Base-by-base conservation (phyloP, 2,888 invertebrate species). In the Ferdinandea cuprea region DNA sequence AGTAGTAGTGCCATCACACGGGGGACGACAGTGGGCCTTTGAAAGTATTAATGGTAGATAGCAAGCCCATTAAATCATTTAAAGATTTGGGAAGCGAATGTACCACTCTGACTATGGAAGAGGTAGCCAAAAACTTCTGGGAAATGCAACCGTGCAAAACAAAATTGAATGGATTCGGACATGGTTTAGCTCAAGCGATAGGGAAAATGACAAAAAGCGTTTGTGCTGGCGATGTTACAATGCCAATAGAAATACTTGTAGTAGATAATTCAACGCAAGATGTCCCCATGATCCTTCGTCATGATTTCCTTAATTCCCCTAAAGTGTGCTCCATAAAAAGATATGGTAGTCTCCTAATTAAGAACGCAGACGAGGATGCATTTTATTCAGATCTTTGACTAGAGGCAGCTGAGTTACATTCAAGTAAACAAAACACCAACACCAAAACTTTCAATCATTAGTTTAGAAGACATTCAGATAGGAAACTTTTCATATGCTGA, bases 81-180 rank as follows among this genome's bases (percentile, higher is more conserved):
- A n/a, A 71, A n/a, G 52, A 71, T 35, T 46, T 61, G 3, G 69
- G 42, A 21, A 71, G 71, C 42, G 59, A 77, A 13, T 77, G 61
- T 54, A 59, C 71, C 2, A 68, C 71, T 1, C 56, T 74, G 11
- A 54, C 48, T 30, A 37, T 15, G 30, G 59, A 52, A 35, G 61
- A 77, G 2, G 69, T 71, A 25, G 32, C 19, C n/a, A 54, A 63
- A 46, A 71, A 77, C 37, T 25, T 52, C 11, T 76, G 68, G 66
- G 37, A 68, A 52, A 58, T 76, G 17, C 9, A 76, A 17, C 58
- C 58, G 6, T 74, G 74, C 28, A 30, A 44, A 28, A 3, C 30
- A 0, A 42, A 35, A 50, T 8, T 74, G 15, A 37, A 50, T 9
- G 44, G 30, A 11, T 58, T 69, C 9, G 68, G 50, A 13, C 8